Evolutionary conservation across 2,888 invertebrate genomes (phyloP), one percentile per base, ranked within the genome.

Genomic region (Ophonus ardosiacus): DNA sequence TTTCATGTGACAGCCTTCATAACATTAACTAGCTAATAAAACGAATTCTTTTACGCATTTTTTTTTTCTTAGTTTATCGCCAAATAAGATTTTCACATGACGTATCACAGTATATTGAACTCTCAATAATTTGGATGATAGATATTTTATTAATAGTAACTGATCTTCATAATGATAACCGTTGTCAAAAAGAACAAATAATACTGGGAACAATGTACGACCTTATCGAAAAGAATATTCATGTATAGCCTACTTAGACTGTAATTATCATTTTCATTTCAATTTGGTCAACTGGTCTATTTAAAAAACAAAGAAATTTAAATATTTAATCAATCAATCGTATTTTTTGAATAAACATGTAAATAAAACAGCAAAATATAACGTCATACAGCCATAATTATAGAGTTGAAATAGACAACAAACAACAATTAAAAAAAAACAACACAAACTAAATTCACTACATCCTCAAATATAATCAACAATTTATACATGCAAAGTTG

Each of bases 351-450:
- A 31, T 31, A 31, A 31, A 31, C 31, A 31, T 5, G 43, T 51
- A 13, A 51, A 0, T 8, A 13, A 13, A 51, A 51, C 43, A 51
- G 1, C 43, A 51, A 51, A 51, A 63, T 18, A 63, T 21, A 7
- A 63, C 63, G 13, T 24, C 18, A 24, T 21, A 18, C 13, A 51
- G 43, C 10, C 8, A 13, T 51, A 51, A 51, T 51, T 51, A 51
- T 10, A 51, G 10, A 8, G 10, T 13, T 74, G 40, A 74, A 15
- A 13, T 15, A 15, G 13, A 68, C 17, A 74, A 74, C 5, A 31
- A 71, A 74, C 71, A 74, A 43, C 43, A 74, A 74, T 74, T 74
- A 74, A 43, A 43, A 40, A n/a, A 6, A 68, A 38, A 74, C 43
- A 74, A 15, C 43, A 74, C 40, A 10, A 74, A 18, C 15, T 13